These are phyloP conservation scores for Montipora cactus DNA, from an alignment of 64 coral and sea anemone species.

Conservation along the genomic window DNA sequence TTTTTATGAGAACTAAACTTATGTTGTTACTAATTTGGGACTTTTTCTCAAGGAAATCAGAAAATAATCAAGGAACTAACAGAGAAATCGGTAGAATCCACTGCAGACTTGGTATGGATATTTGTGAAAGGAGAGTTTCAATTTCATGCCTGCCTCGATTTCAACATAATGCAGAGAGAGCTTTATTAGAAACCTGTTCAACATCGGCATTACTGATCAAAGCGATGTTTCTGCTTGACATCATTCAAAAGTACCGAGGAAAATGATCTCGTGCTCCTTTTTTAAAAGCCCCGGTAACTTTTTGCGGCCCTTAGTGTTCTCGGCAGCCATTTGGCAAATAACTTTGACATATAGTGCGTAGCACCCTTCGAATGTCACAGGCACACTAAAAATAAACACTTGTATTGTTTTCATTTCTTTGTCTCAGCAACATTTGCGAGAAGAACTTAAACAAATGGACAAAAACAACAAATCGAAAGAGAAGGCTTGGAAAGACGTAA, in stretches of 20 bases:
- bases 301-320: too few relatives aligned
- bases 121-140: background rate
- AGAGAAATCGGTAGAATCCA: slow-evolving; percentile 12
- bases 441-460: slow-evolving; percentile 9
- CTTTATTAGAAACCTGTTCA: too few relatives aligned
- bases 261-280: too few relatives aligned
- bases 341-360: too few relatives aligned
- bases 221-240: too few relatives aligned
- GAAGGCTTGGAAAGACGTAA: slow-evolving; percentile 21
- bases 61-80: slow-evolving; percentile 12
- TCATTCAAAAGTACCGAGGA: too few relatives aligned
- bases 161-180: too few relatives aligned
- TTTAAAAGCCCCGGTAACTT: too few relatives aligned
- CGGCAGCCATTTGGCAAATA: too few relatives aligned
- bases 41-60: background rate
- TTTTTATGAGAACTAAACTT: background rate
- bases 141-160: background rate
- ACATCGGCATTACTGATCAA: too few relatives aligned
- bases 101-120: slow-evolving; percentile 10
- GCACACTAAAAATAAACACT: background rate
- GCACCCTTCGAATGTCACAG: too few relatives aligned
- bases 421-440: slow-evolving; percentile 4
- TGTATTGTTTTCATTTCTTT: background rate
- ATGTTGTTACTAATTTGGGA: background rate
- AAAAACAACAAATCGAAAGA: slow-evolving; percentile 39